These are phyloP conservation scores for Lasioglossum calceatum DNA, from an alignment of 2,888 invertebrate genomes.

Conservation along the genomic window DNA sequence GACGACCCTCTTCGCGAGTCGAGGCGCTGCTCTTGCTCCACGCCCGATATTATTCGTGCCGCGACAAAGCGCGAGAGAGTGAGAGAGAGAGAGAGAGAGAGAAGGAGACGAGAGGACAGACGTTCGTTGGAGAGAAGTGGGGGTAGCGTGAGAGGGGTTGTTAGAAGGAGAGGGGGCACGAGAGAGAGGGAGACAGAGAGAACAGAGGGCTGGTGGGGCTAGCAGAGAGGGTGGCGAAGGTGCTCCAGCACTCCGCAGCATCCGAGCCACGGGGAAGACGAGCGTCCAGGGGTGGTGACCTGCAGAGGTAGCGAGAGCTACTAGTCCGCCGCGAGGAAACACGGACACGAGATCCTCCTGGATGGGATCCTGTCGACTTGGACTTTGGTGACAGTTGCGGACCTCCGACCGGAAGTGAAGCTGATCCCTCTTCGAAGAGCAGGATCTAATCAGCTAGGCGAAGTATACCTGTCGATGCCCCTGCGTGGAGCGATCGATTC, in stretches of 20 bases:
- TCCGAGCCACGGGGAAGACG: slow-evolving; percentile 58
- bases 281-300: slow-evolving; percentile 73
- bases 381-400: background rate
- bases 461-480: slow-evolving; percentile 51
- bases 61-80: background rate
- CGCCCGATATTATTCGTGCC: background rate
- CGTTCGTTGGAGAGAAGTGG: slow-evolving; percentile 17
- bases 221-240: slow-evolving; percentile 50
- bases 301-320: slow-evolving; percentile 54
- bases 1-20: background rate
- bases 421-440: background rate
- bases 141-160: slow-evolving; percentile 8
- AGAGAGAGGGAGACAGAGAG: background rate
- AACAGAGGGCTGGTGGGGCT: slow-evolving; percentile 12
- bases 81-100: background rate
- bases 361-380: background rate
- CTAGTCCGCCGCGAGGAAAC: slow-evolving; percentile 5
- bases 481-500: slow-evolving; percentile 54
- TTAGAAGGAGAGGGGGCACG: background rate
- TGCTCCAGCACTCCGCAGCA: slow-evolving; percentile 59
- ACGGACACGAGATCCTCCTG: background rate
- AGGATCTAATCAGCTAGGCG: background rate
- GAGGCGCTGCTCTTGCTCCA: background rate
- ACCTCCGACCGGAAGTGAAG: background rate
- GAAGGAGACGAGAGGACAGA: background rate